These are phyloP conservation scores for Serrognathus titanus DNA, from an alignment of 2,888 invertebrate species.

Conservation along the genomic window DNA sequence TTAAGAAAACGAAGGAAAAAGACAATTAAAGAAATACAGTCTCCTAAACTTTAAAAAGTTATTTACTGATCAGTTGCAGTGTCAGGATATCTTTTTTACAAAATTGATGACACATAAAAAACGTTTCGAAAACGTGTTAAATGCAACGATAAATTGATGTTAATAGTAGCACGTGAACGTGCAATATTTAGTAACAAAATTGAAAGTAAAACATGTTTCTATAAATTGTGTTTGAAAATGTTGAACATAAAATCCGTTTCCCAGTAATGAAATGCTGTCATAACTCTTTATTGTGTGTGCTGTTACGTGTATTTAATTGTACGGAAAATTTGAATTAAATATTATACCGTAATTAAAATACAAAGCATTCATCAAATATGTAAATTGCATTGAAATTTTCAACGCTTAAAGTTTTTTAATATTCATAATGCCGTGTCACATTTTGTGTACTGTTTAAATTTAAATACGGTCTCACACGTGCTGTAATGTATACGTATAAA, in stretches of 20 bases:
- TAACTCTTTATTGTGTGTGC: constrained; percentile 41
- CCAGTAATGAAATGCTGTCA: constrained; percentile 43
- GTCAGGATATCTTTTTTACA: too few species aligned
- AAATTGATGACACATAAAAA: neutral
- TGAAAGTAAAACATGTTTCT: constrained; percentile 12
- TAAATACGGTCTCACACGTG: constrained; percentile 34
- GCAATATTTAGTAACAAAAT: constrained; percentile 12
- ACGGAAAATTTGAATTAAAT: constrained; percentile 51
- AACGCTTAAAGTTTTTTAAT: constrained; percentile 49
- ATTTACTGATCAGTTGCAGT: neutral
- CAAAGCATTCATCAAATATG: constrained; percentile 52
- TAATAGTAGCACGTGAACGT: constrained; percentile 1
- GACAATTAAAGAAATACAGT: too few species aligned
- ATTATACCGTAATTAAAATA: constrained; percentile 51
- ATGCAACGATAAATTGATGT: neutral
- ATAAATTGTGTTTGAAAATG: constrained; percentile 20
- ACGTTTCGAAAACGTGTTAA: neutral
- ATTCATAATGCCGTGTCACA: constrained; percentile 44
- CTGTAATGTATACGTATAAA: constrained; percentile 13
- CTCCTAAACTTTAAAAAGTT: neutral
- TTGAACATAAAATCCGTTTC: constrained; percentile 39
- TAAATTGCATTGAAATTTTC: constrained; percentile 49
- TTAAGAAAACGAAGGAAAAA: too few species aligned
- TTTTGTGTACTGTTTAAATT: constrained; percentile 36
- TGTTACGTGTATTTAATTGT: constrained; percentile 49